Conservation (phyloP, 2,797 vertebrate species). For the Delichon dasypus region DNA sequence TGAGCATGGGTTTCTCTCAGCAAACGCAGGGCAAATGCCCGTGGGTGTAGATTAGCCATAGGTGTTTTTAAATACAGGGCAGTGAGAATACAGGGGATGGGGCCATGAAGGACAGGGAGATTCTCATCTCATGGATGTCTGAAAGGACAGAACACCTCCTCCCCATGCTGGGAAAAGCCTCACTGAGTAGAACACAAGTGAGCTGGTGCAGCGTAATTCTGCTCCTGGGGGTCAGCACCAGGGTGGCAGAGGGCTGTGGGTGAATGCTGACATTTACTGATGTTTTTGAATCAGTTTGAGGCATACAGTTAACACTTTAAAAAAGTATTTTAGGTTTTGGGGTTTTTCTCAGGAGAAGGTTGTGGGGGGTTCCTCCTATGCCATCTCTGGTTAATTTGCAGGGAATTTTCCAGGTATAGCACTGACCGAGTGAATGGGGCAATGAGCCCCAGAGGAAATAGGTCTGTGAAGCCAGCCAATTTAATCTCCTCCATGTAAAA, state of each 20-base stretch:
- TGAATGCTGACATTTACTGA: background rate
- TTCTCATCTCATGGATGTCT: background rate
- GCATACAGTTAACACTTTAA: fast-evolving
- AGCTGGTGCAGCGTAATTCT: background rate
- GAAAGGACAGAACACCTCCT: background rate
- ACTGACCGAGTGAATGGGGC: background rate
- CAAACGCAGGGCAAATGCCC: background rate
- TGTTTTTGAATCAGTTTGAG: background rate
- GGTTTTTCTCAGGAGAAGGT: background rate
- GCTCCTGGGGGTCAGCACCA: background rate
- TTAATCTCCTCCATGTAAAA: slow-evolving; percentile 52
- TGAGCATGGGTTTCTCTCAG: background rate
- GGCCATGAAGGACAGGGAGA: background rate
- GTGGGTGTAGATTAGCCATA: background rate
- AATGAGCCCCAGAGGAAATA: slow-evolving; percentile 24
- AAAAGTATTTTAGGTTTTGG: background rate
- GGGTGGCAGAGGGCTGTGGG: background rate
- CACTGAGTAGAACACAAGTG: background rate
- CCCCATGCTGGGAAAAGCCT: background rate
- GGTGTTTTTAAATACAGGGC: background rate
- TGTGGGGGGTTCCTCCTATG: background rate
- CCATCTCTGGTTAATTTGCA: background rate
- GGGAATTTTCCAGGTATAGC: background rate
- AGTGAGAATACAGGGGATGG: background rate
- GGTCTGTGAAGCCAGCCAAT: slow-evolving; percentile 44